A percentile compares a stretch with the other conserved stretches of the same genome.
These are phyloP conservation scores for Macaca fascicularis DNA, from an alignment of 2,113 vertebrate genomes.

Conservation along the genomic window DNA sequence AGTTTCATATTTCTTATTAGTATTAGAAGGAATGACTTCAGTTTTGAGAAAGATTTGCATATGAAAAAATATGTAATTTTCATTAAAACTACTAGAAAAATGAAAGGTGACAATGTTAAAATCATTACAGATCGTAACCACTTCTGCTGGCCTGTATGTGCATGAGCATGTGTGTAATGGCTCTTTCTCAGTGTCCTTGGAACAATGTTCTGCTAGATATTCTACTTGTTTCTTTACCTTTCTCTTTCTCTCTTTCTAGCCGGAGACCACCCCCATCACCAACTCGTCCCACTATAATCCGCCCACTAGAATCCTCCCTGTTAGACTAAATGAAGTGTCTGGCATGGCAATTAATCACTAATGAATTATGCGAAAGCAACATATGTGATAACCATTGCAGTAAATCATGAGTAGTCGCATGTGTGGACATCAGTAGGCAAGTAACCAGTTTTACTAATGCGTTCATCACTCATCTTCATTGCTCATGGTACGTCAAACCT, in stretches of 20 bases:
- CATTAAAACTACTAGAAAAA: not conserved
- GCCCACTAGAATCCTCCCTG: conserved; percentile 86
- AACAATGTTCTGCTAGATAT: not conserved
- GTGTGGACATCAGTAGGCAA: conserved; percentile 85
- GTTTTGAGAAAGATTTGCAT: not conserved
- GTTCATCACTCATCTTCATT: conserved; percentile 69
- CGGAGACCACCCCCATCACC: conserved; percentile 89
- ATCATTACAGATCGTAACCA: fast-evolving
- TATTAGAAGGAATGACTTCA: not conserved
- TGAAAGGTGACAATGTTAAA: not conserved
- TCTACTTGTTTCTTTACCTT: conserved; percentile 77
- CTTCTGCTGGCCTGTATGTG: not conserved
- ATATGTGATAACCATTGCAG: conserved; percentile 77
- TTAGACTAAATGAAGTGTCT: conserved; percentile 85
- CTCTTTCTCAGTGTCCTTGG: not conserved
- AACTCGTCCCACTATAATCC: conserved; percentile 87
- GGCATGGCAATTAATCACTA: conserved; percentile 83
- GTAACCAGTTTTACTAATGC: conserved; percentile 82
- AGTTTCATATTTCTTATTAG: not conserved
- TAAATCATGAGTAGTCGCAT: conserved; percentile 83
- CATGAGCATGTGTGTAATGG: conserved; percentile 54
- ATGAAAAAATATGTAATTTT: not conserved
- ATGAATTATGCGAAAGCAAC: conserved; percentile 77
- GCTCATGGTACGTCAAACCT: conserved; percentile 74
- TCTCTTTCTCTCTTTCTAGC: conserved; percentile 84